Evolutionary conservation across 2,888 invertebrate species (phyloP), one percentile per base, ranked within the genome.

Genomic region (Unio delphinus): DNA sequence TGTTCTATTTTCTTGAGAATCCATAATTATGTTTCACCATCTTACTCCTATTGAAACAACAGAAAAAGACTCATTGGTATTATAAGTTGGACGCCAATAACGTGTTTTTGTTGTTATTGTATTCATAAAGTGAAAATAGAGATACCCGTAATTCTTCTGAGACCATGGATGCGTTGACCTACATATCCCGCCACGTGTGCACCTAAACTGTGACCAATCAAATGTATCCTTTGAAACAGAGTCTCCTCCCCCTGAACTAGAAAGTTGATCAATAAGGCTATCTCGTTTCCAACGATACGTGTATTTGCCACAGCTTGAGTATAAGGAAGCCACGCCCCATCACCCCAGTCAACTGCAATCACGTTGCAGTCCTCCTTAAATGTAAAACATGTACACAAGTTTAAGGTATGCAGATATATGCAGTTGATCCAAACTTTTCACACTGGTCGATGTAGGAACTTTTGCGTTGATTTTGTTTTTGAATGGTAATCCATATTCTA

Each of bases 131-230:
- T 45, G 45, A 45, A 45, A 45, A 45, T 45, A 26, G 20, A 64
- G 72, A n/a, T 73, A 87, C 90, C 90, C 26, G 89, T 88, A 18
- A 90, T 89, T 67, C 90, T 79, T 8, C 86, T 87, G 1, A 90
- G 67, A 20, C 83, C 84, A 3, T 75, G 79, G 4, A 87, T 64
- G 58, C 78, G 92, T 86, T 94, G 93, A 15, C 96, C 96, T 0
- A 95, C 95, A 87, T 96, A 96, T 18, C 95, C 96, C 1, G 95
- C 95, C 0, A 95, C 94, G 86, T 96, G 96, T 0, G 96, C 95
- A 0, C 96, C 96, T 70, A 97, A 91, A 74, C 96, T 96, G 91
- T 96, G 96, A 0, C 96, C 96, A 75, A 96, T 95, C 72, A 96
- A 92, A 87, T 96, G 96, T 18, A 96, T 93, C 80, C 94, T 67